A percentile compares a stretch with the other conserved stretches of the same genome.
Evolutionary conservation across 1,140 invertebrate genomes (phyloP).

Genomic region (Megalopta genalis): DNA sequence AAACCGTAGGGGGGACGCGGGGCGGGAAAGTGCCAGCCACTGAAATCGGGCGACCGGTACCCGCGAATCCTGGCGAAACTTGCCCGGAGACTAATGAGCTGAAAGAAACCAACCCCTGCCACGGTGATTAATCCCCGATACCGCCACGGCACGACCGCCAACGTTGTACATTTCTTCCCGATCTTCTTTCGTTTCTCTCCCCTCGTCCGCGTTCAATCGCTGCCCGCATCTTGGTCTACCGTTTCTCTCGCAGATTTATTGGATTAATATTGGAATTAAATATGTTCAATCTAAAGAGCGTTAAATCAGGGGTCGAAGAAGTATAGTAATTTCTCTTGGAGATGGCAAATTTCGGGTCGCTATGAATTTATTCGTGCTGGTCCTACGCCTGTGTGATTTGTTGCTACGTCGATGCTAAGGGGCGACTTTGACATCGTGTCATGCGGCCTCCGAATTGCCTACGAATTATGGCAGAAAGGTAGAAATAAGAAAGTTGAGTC

Average conservation of each 20-base stretch:
- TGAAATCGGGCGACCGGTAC: neutral
- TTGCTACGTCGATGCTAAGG: no score
- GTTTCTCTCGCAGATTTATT: neutral
- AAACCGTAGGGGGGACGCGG: neutral
- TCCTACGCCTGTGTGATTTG: no score
- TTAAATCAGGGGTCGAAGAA: no score
- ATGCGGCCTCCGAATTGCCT: no score
- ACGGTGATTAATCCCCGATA: conserved; percentile 4
- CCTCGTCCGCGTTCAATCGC: neutral
- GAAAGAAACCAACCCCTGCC: neutral
- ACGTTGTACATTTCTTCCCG: neutral
- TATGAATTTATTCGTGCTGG: no score
- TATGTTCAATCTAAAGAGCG: no score
- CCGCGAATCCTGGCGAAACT: neutral
- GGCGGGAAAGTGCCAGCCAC: neutral
- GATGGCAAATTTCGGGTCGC: no score
- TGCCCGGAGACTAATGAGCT: neutral
- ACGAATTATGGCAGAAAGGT: no score
- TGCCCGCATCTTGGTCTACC: neutral
- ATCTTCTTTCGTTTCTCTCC: neutral
- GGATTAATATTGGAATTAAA: no score
- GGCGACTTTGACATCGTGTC: no score
- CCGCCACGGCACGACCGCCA: neutral
- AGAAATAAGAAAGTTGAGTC: no score
- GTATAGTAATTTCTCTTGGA: no score